Evolutionary conservation across 2,888 invertebrate species (phyloP), one percentile per base, ranked within the genome.

Genomic region (Acleris laterana): DNA sequence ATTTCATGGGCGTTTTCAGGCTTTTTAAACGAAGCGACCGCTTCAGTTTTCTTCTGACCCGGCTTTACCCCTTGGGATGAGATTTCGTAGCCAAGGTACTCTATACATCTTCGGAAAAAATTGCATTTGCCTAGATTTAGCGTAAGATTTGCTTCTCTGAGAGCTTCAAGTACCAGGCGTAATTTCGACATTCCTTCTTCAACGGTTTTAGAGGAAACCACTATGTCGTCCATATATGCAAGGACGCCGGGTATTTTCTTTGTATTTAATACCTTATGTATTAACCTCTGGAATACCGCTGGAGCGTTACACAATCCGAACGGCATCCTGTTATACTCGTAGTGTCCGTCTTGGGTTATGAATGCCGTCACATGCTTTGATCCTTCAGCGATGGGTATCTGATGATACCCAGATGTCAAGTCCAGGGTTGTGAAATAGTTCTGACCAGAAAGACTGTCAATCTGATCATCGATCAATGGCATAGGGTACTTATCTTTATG

Each of bases 351-450:
- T 32, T 17, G 28, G 75, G 52, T 71, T 81, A 81, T 72, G 64
- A 84, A 82, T 0, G 80, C 75, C 0, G 81, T 84, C 46, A 74
- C 75, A 53, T 79, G 74, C 32, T 63, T 66, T 22, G 76, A 74
- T 6, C 66, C 59, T 28, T 16, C 57, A 1, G 57, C 57, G 22
- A 57, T 57, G 6, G 57, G 57, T 57, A 57, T 57, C 6, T 57
- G 57, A 13, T 57, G 46, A 48, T 57, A 57, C 19, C 57, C 57
- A 3, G 57, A 57, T 13, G 46, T 57, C 17, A 57, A 46, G 22
- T 57, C 57, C n/a, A 77, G 68, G 5, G 72, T 73, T 6, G 71
- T 75, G 57, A 77, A 79, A 52, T 73, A 71, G 22, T 58, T 74
- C 1, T 74, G 73, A 1, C 69, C 70, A 25, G 71, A 67, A 2